Conservation (phyloP, 1,140 invertebrate species). For the Brachionus asplanchnoidis region DNA sequence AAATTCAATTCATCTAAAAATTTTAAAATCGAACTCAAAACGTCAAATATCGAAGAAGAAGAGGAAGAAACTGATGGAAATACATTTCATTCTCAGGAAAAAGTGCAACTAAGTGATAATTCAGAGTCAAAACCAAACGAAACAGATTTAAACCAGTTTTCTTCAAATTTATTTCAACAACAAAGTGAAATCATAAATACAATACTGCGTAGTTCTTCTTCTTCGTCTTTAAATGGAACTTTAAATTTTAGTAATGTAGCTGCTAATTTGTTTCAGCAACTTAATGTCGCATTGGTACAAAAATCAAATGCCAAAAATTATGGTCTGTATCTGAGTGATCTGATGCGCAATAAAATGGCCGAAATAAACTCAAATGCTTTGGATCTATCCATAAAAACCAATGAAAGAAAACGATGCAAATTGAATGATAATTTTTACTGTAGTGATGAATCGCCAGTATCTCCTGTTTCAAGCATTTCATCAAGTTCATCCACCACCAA, state of each 20-base stretch:
- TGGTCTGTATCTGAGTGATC: background rate
- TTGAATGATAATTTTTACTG: slow-evolving; percentile 29
- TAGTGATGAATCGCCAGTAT: slow-evolving; percentile 28
- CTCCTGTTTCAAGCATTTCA: slow-evolving; percentile 29
- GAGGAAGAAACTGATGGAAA: background rate
- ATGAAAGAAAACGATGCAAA: slow-evolving; percentile 14
- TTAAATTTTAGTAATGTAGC: background rate
- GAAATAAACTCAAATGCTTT: background rate
- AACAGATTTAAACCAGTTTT: background rate
- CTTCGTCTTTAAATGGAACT: background rate
- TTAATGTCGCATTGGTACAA: background rate
- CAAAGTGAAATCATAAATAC: background rate
- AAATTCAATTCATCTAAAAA: background rate
- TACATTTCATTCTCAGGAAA: background rate
- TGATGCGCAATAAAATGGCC: background rate
- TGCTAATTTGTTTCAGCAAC: slow-evolving; percentile 2
- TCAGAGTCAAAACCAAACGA: background rate
- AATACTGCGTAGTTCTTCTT: background rate
- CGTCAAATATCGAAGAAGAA: background rate
- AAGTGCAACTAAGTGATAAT: background rate
- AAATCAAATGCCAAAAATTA: background rate
- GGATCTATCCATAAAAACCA: slow-evolving; percentile 10
- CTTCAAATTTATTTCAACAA: background rate
- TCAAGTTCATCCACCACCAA: slow-evolving; percentile 26
- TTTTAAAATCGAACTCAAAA: background rate